phyloP scores from a whole-genome alignment of 2,797 vertebrate species.

The Molossus alvarezi region DNA sequence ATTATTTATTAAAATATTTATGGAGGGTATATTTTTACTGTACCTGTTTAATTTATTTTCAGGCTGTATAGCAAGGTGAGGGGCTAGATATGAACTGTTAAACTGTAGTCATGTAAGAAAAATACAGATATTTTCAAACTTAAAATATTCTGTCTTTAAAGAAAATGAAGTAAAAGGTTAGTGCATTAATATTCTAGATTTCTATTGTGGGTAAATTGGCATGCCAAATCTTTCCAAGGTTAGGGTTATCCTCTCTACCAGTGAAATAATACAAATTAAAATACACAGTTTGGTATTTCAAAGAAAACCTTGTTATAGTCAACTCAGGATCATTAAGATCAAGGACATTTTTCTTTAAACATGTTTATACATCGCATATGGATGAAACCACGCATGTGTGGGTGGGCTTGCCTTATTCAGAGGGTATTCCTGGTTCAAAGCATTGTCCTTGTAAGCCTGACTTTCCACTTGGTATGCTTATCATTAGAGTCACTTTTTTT shows the following conservation, averaged over 20 bases:
- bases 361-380: constrained; percentile 15
- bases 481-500: not conserved
- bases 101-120: not conserved
- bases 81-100: not conserved
- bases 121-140: constrained; percentile 22
- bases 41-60: not conserved
- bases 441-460: not conserved
- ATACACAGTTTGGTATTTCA: constrained; percentile 67
- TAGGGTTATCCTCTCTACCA: constrained; percentile 45
- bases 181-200: constrained; percentile 64
- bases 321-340: constrained; percentile 26
- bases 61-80: not conserved
- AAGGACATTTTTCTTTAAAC: constrained; percentile 58
- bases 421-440: not conserved
- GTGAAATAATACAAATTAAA: constrained; percentile 62
- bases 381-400: not conserved
- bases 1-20: constrained; percentile 45
- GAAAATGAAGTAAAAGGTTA: constrained; percentile 63
- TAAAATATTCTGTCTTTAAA: constrained; percentile 67
- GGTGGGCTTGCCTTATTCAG: not conserved
- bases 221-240: constrained; percentile 57
- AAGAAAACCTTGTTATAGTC: constrained; percentile 59
- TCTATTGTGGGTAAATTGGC: constrained; percentile 58
- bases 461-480: constrained; percentile 37
- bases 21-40: not conserved